phyloP scores from a whole-genome alignment of 2,888 invertebrate genomes.

The Entomobrya proxima region DNA sequence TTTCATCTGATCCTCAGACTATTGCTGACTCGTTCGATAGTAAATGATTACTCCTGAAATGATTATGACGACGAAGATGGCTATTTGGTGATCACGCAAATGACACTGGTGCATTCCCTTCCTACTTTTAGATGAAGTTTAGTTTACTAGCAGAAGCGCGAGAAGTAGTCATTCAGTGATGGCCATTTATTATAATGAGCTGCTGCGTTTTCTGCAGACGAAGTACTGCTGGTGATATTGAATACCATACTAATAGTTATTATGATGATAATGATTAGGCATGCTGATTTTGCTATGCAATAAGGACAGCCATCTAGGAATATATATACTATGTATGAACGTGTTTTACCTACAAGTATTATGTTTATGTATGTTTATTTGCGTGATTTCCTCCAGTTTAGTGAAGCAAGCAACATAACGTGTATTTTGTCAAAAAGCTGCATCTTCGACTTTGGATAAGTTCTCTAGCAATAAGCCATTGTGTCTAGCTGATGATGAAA shows the following conservation, averaged over 20 bases:
- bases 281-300: conserved; percentile 20
- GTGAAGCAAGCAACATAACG: not conserved
- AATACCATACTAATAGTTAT: not conserved
- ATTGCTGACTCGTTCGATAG: not conserved
- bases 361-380: conserved; percentile 20
- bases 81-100: conserved; percentile 4
- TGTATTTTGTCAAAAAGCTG: conserved; percentile 3
- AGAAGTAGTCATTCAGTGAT: conserved; percentile 14
- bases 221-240: not conserved
- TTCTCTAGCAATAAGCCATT: not conserved
- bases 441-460: not conserved
- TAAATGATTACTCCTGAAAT: conserved; percentile 13
- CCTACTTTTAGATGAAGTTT: not conserved
- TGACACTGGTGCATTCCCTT: not conserved
- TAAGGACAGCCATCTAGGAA: conserved; percentile 4
- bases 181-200: conserved; percentile 34
- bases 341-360: too few relatives aligned
- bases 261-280: not conserved
- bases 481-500: conserved; percentile 7
- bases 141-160: not conserved
- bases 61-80: not conserved
- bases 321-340: not conserved
- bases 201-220: not conserved
- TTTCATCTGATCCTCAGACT: not conserved
- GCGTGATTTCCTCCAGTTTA: conserved; percentile 49